Percentiles rank a stretch among this genome's conserved stretches.
phyloP scores from a whole-genome alignment of 2,797 vertebrate genomes.

The Acropternis orthonyx region DNA sequence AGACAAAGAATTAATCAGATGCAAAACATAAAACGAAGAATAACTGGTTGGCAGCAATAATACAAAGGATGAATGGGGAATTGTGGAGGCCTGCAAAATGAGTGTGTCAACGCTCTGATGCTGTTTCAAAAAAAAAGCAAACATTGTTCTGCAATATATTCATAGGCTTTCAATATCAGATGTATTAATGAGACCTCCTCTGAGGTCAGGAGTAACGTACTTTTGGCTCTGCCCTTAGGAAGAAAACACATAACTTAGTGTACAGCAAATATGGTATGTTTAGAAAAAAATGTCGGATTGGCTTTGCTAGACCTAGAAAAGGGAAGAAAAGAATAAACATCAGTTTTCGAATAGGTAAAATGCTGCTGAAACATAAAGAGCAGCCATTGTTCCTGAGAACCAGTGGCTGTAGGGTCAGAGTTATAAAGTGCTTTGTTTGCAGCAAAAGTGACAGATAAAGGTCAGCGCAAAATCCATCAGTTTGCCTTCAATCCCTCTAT shows the following conservation, averaged over 20 bases:
- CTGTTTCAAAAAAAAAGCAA: not conserved
- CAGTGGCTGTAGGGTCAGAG: not conserved
- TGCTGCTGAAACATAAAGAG: not conserved
- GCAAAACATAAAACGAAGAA: not conserved
- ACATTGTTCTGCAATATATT: conserved; percentile 12
- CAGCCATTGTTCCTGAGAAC: not conserved
- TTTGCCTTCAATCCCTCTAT: not conserved
- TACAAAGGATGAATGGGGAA: not conserved
- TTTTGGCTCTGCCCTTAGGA: not conserved
- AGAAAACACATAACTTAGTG: not conserved
- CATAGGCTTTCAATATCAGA: not conserved
- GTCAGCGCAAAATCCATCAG: not conserved
- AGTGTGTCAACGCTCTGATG: not conserved
- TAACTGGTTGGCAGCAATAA: not conserved
- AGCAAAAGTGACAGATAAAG: not conserved
- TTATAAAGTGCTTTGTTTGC: not conserved
- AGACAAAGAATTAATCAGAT: not conserved
- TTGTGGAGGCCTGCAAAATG: not conserved
- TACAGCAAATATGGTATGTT: not conserved
- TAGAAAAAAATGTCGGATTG: not conserved
- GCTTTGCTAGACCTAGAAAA: not conserved
- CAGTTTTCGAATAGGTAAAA: not conserved
- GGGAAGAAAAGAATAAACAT: not conserved
- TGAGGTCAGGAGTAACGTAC: not conserved
- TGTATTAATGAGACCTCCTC: not conserved